phyloP scores from a whole-genome alignment of 2,113 vertebrate species.

The Tonatia bakeri region DNA sequence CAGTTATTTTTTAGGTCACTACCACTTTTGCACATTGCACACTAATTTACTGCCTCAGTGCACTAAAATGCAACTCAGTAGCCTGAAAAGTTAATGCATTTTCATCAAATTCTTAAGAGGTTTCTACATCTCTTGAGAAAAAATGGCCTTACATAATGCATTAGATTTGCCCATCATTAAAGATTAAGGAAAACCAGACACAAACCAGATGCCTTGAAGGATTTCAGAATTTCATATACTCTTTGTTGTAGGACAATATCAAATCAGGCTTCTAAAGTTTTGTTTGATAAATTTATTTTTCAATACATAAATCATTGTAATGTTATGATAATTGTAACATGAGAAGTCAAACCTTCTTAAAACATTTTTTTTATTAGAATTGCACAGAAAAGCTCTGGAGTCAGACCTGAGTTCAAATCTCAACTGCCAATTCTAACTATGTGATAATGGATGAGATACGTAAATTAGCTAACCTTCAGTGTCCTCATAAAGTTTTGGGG shows the following conservation, averaged over 20 bases:
- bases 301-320: background rate
- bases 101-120: slow-evolving; percentile 71
- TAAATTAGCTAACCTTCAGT: background rate
- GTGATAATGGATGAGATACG: background rate
- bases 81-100: slow-evolving; percentile 72
- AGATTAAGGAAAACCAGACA: slow-evolving; percentile 70
- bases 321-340: background rate
- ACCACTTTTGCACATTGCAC: slow-evolving; percentile 31
- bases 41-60: slow-evolving; percentile 64
- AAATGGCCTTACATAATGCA: slow-evolving; percentile 68
- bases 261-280: slow-evolving; percentile 2
- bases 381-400: background rate
- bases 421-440: background rate
- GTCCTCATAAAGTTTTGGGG: background rate
- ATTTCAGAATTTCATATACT: slow-evolving; percentile 16
- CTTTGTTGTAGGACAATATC: background rate
- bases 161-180: slow-evolving; percentile 71
- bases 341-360: background rate
- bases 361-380: background rate
- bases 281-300: slow-evolving; percentile 35
- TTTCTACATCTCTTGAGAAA: slow-evolving; percentile 69
- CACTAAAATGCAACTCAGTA: slow-evolving; percentile 64
- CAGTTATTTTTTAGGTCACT: slow-evolving; percentile 70
- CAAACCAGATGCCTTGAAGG: slow-evolving; percentile 52
- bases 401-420: slow-evolving; percentile 22